Base-by-base conservation (phyloP, 2,797 vertebrate species). In the Acridotheres tristis region DNA sequence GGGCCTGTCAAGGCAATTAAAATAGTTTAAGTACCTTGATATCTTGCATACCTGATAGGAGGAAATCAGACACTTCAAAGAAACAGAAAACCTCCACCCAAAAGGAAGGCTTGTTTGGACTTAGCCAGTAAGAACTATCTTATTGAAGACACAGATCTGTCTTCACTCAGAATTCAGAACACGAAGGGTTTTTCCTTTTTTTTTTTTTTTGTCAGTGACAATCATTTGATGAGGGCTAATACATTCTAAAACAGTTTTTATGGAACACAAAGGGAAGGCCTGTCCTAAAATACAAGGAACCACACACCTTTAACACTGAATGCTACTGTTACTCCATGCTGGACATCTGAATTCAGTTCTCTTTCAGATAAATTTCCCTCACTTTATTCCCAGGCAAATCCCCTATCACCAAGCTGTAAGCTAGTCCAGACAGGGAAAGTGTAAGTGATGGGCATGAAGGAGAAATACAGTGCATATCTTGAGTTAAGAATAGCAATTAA, bases 11-110 rank as follows among this genome's bases (percentile, higher is more conserved):
- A 67, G 22, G 27, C 45, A 90, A 74, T 74, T 84, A 72, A 71
- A 94, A 65, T 59, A 72, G 9, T 13, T 30, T 57, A 53, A 67
- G 10, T 63, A 67, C 26, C 51, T 66, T 69, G 63, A 55, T 69
- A 89, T 32, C 13, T 80, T 77, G 17, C 32, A 38, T 69, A 61
- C 19, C 9, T 89, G 57, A 66, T 71, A 91, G 53, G 43, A 89
- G 36, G 48, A 91, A 93, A 83, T 48, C 14, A 59, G 32, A n/a
- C 53, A 77, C 57, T 85, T 93, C 80, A 89, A 83, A 89, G 88
- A 76, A 63, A 9, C 16, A 59, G 32, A 80, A 83, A 67, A 10
- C 15, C 50, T 88, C 69, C 47, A 68, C 10, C 29, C 30, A 72
- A 76, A 84, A 36, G 8, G 30, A 90, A 67, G 12, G 8, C 57